A percentile compares a stretch with the other conserved stretches of the same genome.
Evolutionary conservation across 2,797 vertebrate genomes (phyloP).

Genomic region (Gorsachius magnificus): DNA sequence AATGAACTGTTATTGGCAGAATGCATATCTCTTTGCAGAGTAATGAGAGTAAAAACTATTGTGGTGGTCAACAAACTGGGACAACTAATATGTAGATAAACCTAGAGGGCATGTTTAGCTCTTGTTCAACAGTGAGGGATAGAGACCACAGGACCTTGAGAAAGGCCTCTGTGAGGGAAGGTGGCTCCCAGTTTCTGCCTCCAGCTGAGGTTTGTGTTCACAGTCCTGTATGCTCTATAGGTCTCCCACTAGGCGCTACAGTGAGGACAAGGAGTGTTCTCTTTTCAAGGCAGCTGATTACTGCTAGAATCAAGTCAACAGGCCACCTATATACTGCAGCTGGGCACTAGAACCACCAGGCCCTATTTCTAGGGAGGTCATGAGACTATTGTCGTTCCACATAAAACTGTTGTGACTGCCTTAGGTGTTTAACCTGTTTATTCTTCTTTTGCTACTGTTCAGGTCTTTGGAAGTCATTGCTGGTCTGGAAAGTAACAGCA

Average conservation of each 20-base stretch:
- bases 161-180: neutral
- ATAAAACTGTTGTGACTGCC: neutral
- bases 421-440: neutral
- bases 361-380: neutral
- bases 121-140: neutral
- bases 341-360: neutral
- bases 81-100: neutral
- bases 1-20: neutral
- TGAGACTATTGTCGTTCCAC: rapidly evolving
- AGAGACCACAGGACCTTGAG: neutral
- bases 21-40: neutral
- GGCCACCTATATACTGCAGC: neutral
- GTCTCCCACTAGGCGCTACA: neutral
- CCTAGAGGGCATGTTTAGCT: neutral
- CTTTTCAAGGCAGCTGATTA: neutral
- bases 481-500: constrained; percentile 93
- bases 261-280: neutral
- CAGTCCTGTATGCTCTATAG: neutral
- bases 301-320: neutral
- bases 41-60: no score
- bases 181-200: neutral
- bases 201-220: neutral
- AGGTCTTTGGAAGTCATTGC: constrained; percentile 94
- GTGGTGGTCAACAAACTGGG: neutral
- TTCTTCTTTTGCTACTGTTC: neutral